Base-by-base conservation (phyloP, 2,888 invertebrate species). In the Lucinisca nassula region DNA sequence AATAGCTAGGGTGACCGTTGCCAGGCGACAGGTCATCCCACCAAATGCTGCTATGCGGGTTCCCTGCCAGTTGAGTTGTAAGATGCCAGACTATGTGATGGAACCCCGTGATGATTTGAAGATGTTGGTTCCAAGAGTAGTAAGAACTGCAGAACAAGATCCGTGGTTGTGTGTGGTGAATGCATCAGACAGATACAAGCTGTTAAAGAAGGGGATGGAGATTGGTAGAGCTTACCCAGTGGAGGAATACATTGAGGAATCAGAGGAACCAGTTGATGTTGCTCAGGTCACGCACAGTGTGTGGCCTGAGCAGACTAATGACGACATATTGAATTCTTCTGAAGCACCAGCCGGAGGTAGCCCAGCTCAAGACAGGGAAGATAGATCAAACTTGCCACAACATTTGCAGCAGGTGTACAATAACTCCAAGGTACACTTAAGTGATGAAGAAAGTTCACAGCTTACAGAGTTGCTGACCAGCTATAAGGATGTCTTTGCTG, bases 21-120 rank as follows among this genome's bases (percentile, higher is more conserved):
- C 37, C 38, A 79, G 70, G 49, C 27, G 83, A 1, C 78, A 79
- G 0, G 27, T n/a, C 27, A 32, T 75, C 21, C 87, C 84, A 14
- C 82, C 85, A n/a, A 82, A 82, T 40, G 79, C 82, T n/a, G 83
- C 79, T n/a, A 55, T 74, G 6, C 32, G 58, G 24, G 49, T 89
- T 6, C n/a, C 58, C 1, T 78, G 82, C 8, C 72, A 40, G 30
- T 17, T 89, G 0, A 78, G 77, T 4, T 14, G n/a, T 21, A 27
- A 61, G 21, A 67, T 88, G 61, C 8, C 72, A 8, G 79, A 82
- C 6, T 88, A 82, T 67, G 67, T 82, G 37, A 49, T 82, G 21
- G 85, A 88, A 61, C 82, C 79, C 27, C 35, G 17, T 17, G 61
- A 76, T 17, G 55, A 84, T 17, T 35, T 84, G 24, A 70, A 51